Percentiles rank a stretch among this genome's conserved stretches.
phyloP scores from a whole-genome alignment of 2,888 invertebrate species.

The Hypomecis atomaria region DNA sequence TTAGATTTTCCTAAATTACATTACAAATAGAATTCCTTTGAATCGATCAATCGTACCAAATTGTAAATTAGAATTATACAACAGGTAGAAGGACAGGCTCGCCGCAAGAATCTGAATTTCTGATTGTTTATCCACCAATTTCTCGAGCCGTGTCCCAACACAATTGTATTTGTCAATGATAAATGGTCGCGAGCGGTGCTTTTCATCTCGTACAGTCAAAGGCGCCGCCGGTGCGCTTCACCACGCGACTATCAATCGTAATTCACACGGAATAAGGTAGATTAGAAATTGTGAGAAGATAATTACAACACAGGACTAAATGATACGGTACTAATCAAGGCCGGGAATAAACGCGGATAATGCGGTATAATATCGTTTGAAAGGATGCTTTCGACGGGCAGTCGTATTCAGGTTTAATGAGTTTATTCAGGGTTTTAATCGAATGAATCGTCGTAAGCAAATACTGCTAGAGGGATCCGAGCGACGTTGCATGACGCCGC shows the following conservation, averaged over 20 bases:
- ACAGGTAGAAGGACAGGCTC: conserved; percentile 46
- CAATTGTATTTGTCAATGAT: conserved; percentile 85
- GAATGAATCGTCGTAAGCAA: conserved; percentile 82
- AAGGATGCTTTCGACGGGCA: conserved; percentile 81
- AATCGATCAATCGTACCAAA: conserved; percentile 37
- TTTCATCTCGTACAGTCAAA: conserved; percentile 81
- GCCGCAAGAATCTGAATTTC: conserved; percentile 64
- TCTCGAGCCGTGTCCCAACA: conserved; percentile 78
- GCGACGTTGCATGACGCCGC: conserved; percentile 36
- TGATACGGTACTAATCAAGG: conserved; percentile 84
- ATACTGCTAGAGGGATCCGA: conserved; percentile 65
- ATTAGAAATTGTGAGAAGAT: conserved; percentile 56
- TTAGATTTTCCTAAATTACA: neutral
- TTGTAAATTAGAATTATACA: conserved; percentile 35
- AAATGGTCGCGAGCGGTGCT: conserved; percentile 81
- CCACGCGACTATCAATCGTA: conserved; percentile 51
- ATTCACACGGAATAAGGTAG: conserved; percentile 43
- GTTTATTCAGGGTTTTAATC: conserved; percentile 83
- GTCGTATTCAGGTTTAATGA: conserved; percentile 80
- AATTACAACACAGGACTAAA: conserved; percentile 83
- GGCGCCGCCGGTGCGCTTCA: conserved; percentile 63
- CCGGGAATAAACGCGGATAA: conserved; percentile 81
- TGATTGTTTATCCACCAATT: conserved; percentile 82
- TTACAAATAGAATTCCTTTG: conserved; percentile 19
- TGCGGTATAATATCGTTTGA: conserved; percentile 82